Evolutionary conservation across 2,888 invertebrate genomes (phyloP).

Genomic region (Fabriciana adippe): DNA sequence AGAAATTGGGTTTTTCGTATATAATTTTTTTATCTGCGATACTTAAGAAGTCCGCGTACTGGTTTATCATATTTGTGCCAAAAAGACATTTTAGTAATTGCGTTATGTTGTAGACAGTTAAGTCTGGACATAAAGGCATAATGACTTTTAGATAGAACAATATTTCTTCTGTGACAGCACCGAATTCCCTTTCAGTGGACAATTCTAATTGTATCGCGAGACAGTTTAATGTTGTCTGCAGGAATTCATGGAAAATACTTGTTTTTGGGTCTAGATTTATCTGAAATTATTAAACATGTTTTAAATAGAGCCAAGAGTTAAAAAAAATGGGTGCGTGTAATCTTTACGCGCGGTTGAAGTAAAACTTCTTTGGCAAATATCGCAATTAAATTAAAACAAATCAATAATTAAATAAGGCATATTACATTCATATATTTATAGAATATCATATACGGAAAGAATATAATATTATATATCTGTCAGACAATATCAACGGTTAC

Average conservation of each 20-base stretch:
- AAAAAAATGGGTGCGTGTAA: neutral
- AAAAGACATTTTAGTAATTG: constrained; percentile 90
- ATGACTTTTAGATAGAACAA: constrained; percentile 88
- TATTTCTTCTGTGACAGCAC: constrained; percentile 90
- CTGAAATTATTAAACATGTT: constrained; percentile 60
- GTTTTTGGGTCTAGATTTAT: constrained; percentile 89
- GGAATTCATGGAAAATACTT: constrained; percentile 87
- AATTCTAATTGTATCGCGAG: constrained; percentile 88
- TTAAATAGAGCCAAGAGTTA: neutral
- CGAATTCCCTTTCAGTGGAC: constrained; percentile 86
- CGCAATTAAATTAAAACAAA: too few relatives aligned
- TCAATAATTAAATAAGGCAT: too few relatives aligned
- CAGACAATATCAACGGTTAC: too few relatives aligned
- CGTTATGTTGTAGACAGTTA: constrained; percentile 88
- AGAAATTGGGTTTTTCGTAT: constrained; percentile 50
- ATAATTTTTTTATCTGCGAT: constrained; percentile 50
- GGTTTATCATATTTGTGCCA: constrained; percentile 85
- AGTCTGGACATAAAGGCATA: constrained; percentile 86
- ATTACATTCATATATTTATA: too few relatives aligned
- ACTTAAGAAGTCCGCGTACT: constrained; percentile 67
- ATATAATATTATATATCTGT: too few relatives aligned
- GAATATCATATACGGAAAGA: too few relatives aligned
- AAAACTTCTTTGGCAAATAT: too few relatives aligned
- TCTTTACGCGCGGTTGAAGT: too few relatives aligned
- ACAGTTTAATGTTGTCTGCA: constrained; percentile 84